phyloP scores from a whole-genome alignment of 1,140 invertebrate species.

The Colletes latitarsis region DNA sequence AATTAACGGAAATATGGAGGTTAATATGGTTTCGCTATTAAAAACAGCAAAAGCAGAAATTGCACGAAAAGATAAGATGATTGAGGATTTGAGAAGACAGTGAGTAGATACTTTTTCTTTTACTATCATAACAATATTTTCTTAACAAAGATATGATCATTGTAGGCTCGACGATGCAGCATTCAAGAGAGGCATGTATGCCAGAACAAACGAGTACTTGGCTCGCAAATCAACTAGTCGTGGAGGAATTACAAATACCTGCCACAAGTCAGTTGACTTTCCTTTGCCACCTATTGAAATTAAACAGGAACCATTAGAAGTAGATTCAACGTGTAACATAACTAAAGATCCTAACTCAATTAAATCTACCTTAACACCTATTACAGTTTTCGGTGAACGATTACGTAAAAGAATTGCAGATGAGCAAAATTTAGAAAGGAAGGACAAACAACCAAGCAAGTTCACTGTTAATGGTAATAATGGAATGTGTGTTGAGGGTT shows the following conservation, averaged over 20 bases:
- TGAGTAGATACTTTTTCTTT: conserved; percentile 59
- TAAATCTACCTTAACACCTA: conserved; percentile 18
- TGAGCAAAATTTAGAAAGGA: conserved; percentile 53
- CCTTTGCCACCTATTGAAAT: background rate
- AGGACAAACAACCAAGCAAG: conserved; percentile 20
- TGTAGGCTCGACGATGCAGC: conserved; percentile 69
- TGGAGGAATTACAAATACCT: conserved; percentile 7
- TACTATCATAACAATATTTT: conserved; percentile 9
- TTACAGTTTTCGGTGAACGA: conserved; percentile 72
- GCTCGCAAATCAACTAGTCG: background rate
- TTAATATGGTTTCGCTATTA: conserved; percentile 78
- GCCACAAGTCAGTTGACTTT: background rate
- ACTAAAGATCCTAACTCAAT: conserved; percentile 44
- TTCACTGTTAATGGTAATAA: background rate
- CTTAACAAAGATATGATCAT: conserved; percentile 19
- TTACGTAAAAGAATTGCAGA: conserved; percentile 66
- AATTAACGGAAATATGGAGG: conserved; percentile 67
- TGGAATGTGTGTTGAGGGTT: background rate
- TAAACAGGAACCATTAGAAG: conserved; percentile 1
- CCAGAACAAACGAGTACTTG: background rate
- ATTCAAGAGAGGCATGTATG: conserved; percentile 61
- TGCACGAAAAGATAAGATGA: conserved; percentile 77
- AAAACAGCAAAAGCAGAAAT: conserved; percentile 81
- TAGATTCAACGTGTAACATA: conserved; percentile 5
- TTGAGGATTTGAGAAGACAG: conserved; percentile 75